Evolutionary conservation across 2,113 vertebrate genomes (phyloP).

Genomic region (Parus major): DNA sequence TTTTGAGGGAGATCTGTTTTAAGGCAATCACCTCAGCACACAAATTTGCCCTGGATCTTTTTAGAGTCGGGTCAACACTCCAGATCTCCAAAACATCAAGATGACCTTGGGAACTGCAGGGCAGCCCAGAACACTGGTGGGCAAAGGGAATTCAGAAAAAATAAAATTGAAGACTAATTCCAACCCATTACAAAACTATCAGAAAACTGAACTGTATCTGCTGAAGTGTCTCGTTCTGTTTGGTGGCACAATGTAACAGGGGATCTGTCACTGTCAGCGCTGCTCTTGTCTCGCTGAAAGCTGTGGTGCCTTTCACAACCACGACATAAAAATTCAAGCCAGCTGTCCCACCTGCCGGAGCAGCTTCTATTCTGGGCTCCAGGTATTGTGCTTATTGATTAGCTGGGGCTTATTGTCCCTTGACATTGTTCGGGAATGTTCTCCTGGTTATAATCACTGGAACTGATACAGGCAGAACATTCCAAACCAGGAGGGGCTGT

Average conservation of each 20-base stretch:
- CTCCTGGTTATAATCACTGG: not conserved
- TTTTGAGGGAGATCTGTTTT: not conserved
- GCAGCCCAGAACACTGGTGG: not conserved
- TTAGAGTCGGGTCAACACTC: not conserved
- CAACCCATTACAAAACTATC: not conserved
- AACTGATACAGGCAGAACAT: not conserved
- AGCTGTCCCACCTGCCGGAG: not conserved
- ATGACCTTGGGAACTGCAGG: not conserved
- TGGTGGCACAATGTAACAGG: constrained; percentile 17
- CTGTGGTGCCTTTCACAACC: constrained; percentile 30
- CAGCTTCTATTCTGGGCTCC: not conserved
- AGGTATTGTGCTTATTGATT: constrained; percentile 14
- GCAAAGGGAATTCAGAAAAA: not conserved
- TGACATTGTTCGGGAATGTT: not conserved
- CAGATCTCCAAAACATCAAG: not conserved
- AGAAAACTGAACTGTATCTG: not conserved
- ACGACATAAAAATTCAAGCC: not conserved
- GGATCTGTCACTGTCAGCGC: constrained; percentile 53
- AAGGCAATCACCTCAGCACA: not conserved
- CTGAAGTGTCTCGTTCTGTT: constrained; percentile 13
- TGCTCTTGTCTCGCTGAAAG: constrained; percentile 34
- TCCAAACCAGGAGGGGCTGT: not conserved
- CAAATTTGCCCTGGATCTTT: not conserved
- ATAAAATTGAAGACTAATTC: not conserved
- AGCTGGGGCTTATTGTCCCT: not conserved